phyloP scores from a whole-genome alignment of 2,888 invertebrate genomes.

The Cerceris ruficornis region DNA sequence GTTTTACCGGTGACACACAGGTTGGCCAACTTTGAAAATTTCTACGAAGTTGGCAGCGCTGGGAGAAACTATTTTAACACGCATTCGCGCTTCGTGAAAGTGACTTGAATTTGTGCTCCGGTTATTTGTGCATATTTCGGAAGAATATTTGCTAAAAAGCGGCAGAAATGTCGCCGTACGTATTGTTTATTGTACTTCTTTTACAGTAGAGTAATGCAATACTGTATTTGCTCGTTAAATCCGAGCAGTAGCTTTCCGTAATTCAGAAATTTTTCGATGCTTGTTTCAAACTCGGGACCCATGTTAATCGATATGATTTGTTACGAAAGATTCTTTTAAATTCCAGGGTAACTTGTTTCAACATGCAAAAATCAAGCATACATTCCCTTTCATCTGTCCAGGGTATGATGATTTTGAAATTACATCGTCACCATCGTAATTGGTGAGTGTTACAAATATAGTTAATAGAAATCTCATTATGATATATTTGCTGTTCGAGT shows the following conservation, averaged over 20 bases:
- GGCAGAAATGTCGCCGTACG: too few relatives aligned
- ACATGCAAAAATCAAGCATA: background rate
- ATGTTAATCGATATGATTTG: background rate
- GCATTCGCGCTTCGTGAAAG: background rate
- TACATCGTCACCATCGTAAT: background rate
- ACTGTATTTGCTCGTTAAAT: too few relatives aligned
- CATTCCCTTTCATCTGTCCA: background rate
- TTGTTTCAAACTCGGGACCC: too few relatives aligned
- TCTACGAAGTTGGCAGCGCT: slow-evolving; percentile 14
- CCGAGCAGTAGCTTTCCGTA: too few relatives aligned
- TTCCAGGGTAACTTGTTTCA: background rate
- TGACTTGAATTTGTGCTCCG: too few relatives aligned
- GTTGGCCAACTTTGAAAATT: slow-evolving; percentile 31
- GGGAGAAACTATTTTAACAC: background rate
- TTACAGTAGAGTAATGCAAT: too few relatives aligned
- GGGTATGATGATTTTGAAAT: background rate
- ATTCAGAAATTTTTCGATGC: too few relatives aligned
- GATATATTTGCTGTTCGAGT: background rate
- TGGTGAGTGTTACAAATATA: background rate
- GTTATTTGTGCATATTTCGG: too few relatives aligned
- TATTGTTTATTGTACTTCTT: too few relatives aligned
- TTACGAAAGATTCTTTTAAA: background rate
- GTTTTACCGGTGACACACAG: slow-evolving; percentile 40
- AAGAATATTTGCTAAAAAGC: too few relatives aligned
- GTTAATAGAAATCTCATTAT: background rate